A percentile compares a stretch with the other conserved stretches of the same genome.
Evolutionary conservation across 2,113 vertebrate genomes (phyloP).

Genomic region (Hippoglossus stenolepis): DNA sequence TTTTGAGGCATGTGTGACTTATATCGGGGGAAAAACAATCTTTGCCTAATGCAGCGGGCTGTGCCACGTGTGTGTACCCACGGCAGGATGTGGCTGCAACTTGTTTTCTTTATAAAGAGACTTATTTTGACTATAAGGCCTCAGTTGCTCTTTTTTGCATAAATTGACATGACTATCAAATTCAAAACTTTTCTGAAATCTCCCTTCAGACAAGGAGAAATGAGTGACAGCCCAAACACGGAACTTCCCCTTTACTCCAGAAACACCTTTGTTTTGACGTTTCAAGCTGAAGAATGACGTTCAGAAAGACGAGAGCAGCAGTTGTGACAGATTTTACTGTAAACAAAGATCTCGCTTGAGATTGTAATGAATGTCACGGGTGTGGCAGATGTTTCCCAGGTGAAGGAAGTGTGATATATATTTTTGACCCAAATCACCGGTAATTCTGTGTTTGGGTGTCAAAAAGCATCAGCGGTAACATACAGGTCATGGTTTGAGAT

Average conservation of each 20-base stretch:
- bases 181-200: background rate
- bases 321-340: background rate
- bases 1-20: slow-evolving; percentile 4
- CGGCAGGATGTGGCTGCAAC: slow-evolving; percentile 58
- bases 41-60: background rate
- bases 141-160: no score
- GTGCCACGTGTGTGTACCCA: slow-evolving; percentile 24
- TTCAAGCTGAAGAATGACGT: slow-evolving; percentile 4
- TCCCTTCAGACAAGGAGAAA: background rate
- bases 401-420: background rate
- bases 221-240: background rate
- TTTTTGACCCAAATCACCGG: background rate
- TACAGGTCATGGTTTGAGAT: background rate
- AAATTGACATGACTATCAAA: no score
- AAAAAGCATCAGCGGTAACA: background rate
- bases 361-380: background rate
- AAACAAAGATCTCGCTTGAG: background rate
- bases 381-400: background rate
- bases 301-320: background rate
- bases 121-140: background rate
- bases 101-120: background rate
- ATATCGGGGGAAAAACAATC: slow-evolving; percentile 3
- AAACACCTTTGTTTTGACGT: slow-evolving; percentile 23
- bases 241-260: slow-evolving; percentile 26
- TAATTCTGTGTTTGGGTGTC: background rate